Conservation (phyloP, 2,113 vertebrate genomes). For the Anguilla rostrata region DNA sequence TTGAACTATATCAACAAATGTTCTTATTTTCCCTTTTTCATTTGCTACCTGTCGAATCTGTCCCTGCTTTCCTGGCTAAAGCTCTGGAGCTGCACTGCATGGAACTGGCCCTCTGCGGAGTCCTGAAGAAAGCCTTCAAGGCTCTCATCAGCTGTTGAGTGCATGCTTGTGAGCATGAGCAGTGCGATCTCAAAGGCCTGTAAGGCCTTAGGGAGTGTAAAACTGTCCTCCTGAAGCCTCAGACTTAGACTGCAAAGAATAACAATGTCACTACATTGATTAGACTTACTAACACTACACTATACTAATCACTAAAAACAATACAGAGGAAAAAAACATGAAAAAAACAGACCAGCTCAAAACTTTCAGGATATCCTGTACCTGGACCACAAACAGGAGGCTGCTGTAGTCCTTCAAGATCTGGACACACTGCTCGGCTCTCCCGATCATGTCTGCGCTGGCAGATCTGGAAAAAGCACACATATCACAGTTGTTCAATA, state of each 20-base stretch:
- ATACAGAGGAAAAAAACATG: not conserved
- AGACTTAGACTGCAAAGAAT: conserved; percentile 17
- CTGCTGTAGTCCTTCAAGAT: conserved; percentile 8
- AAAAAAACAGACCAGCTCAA: conserved; percentile 10
- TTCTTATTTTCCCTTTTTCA: conserved; percentile 15
- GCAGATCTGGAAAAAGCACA: conserved; percentile 19
- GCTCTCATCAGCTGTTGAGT: conserved; percentile 1
- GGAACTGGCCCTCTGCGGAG: conserved; percentile 6
- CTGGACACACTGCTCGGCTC: conserved; percentile 1
- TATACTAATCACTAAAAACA: conserved; percentile 11
- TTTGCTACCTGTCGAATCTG: conserved; percentile 11
- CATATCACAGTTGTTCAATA: not conserved
- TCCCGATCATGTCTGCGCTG: conserved; percentile 9
- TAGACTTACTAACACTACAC: not conserved
- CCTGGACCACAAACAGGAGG: conserved; percentile 5
- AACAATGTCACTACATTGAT: not conserved
- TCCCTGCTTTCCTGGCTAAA: conserved; percentile 8
- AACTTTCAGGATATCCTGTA: conserved; percentile 15
- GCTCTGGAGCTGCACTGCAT: conserved; percentile 15
- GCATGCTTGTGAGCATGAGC: conserved; percentile 20
- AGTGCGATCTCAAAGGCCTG: conserved; percentile 17
- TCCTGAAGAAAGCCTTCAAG: conserved; percentile 11
- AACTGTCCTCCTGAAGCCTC: conserved; percentile 15
- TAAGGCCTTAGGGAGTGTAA: conserved; percentile 13
- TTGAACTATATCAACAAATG: not conserved